Evolutionary conservation across 2,888 invertebrate genomes (phyloP).

Genomic region (Yponomeuta plumbellus): DNA sequence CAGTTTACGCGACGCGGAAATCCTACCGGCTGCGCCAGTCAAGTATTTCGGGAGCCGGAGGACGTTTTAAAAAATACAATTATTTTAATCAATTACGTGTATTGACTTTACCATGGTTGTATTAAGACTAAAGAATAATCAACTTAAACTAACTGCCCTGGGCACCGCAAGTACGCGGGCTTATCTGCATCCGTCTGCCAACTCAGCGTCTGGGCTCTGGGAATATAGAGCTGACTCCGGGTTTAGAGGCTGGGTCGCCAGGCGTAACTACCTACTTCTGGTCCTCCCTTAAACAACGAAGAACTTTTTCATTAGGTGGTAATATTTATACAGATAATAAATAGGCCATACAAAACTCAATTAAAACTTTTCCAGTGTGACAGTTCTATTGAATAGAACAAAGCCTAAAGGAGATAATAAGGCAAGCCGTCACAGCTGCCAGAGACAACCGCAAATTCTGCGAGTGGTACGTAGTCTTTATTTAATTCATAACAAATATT

Average conservation of each 20-base stretch:
- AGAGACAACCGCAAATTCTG: slow-evolving; percentile 10
- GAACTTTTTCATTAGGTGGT: slow-evolving; percentile 2
- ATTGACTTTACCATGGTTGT: too few species aligned
- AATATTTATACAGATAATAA: slow-evolving; percentile 30
- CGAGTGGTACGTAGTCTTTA: background rate
- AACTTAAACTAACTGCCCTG: too few species aligned
- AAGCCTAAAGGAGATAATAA: slow-evolving; percentile 47
- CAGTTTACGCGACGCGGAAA: background rate
- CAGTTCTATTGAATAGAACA: slow-evolving; percentile 32
- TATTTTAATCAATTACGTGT: too few species aligned
- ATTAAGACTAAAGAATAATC: too few species aligned
- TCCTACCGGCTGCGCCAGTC: slow-evolving; percentile 8
- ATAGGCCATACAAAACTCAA: slow-evolving; percentile 56
- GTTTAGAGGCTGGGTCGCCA: too few species aligned
- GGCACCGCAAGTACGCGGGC: too few species aligned
- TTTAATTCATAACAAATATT: background rate
- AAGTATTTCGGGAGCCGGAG: background rate
- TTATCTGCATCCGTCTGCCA: too few species aligned
- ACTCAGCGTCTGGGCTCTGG: too few species aligned
- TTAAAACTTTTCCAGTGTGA: slow-evolving; percentile 55
- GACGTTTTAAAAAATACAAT: too few species aligned
- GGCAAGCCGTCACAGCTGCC: slow-evolving; percentile 48
- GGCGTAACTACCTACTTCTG: too few species aligned
- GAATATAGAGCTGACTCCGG: too few species aligned
- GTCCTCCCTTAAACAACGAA: too few species aligned